Conservation (phyloP, 2,797 vertebrate genomes). For the Muscicapa striata region DNA sequence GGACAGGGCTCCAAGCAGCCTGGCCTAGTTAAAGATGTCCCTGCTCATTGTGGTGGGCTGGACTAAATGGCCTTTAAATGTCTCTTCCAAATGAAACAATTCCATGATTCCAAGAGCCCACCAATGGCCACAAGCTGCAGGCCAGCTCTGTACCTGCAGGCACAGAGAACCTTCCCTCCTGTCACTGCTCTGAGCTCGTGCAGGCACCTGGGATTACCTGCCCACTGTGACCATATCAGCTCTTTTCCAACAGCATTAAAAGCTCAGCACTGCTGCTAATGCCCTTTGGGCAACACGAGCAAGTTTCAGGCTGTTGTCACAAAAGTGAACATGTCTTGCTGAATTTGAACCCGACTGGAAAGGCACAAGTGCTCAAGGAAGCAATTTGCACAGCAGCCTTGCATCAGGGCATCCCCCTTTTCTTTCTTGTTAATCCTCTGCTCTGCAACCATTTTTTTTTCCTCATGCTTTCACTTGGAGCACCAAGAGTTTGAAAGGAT, state of each 20-base stretch:
- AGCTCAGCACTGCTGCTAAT: background rate
- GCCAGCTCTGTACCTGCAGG: background rate
- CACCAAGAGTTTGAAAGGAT: slow-evolving; percentile 52
- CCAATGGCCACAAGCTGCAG: background rate
- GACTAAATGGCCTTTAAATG: background rate
- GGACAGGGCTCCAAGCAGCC: background rate
- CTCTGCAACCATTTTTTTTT: background rate
- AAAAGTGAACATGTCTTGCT: background rate
- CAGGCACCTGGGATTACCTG: background rate
- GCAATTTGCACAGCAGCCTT: background rate
- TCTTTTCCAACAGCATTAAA: background rate
- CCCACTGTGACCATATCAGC: background rate
- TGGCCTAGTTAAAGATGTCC: background rate
- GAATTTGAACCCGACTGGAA: slow-evolving; percentile 4
- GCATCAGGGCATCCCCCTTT: background rate
- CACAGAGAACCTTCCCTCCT: background rate
- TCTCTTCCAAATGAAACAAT: background rate
- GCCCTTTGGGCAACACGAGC: background rate
- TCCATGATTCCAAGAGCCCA: background rate
- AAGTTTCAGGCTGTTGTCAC: background rate
- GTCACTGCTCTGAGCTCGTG: background rate
- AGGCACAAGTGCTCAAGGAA: background rate
- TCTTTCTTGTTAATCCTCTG: slow-evolving; percentile 11
- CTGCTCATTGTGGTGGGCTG: background rate
- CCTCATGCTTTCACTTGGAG: background rate